Evolutionary conservation across 1,140 invertebrate genomes (phyloP), one percentile per base, ranked within the genome.

Genomic region (Antheraea mylitta): DNA sequence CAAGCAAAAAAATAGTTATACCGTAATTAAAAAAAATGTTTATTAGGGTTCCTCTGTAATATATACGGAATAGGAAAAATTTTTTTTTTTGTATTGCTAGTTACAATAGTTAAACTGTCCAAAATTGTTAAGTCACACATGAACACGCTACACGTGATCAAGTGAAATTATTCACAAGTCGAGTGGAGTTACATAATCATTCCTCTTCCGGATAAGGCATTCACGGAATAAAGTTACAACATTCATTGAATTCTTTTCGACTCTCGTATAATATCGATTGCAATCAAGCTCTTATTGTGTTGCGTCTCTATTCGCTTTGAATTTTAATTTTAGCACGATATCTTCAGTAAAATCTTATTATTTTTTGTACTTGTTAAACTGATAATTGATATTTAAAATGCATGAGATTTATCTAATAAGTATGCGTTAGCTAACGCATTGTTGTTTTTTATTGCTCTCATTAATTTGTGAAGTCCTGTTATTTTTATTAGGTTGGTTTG

Each of bases 141-240:
- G 64, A 65, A 53, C 11, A 65, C 42, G 64, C 64, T 19, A 42
- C 7, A 65, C 38, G 42, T 65, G 42, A 65, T 53, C 18, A 65
- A 65, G 64, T 65, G 64, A 65, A 65, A 65, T 65, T 45, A 65
- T 65, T 65, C 38, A 53, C 38, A 48, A 65, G 64, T 18, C 64
- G 38, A 45, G 18, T 4, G 42, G 64, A 53, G 42, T 65, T 65
- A 65, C 38, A 42, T 42, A 65, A 65, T 38, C n/a, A 19, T 65
- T 7, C 38, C 38, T 53, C 42, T 65, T 65, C 64, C 64, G 64
- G 64, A 48, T 48, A 65, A 19, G 16, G 61, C 22, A 42, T 19
- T 65, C 16, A 36, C 60, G 60, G 60, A 61, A 61, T 61, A 30
- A 61, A 61, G 18, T 30, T 11, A 61, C 30, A 30, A 5, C 19